Conservation (phyloP, 2,888 invertebrate species). For the Leptopilina myrica region DNA sequence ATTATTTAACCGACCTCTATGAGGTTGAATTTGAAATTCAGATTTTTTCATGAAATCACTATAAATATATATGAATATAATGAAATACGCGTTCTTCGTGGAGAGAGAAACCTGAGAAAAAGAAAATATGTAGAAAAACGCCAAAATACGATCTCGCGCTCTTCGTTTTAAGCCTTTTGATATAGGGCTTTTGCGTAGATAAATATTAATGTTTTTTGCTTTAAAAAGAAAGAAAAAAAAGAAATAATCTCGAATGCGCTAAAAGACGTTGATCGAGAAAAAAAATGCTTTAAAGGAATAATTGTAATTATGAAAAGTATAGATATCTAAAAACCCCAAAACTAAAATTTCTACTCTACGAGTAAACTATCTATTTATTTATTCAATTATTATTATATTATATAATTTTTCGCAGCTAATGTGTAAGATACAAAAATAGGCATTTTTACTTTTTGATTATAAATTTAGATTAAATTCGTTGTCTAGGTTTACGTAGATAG, state of each 20-base stretch:
- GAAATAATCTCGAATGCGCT: constrained; percentile 12
- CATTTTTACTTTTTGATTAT: constrained; percentile 1
- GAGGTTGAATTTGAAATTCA: constrained; percentile 58
- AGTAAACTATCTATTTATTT: constrained; percentile 47
- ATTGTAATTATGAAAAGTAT: constrained; percentile 61
- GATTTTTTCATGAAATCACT: background rate
- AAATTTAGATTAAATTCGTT: constrained; percentile 55
- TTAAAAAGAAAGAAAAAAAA: constrained; percentile 38
- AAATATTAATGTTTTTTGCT: constrained; percentile 58
- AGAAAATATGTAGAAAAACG: constrained; percentile 5
- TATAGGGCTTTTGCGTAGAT: constrained; percentile 57
- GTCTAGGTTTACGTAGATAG: constrained; percentile 72
- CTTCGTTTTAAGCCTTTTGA: constrained; percentile 13
- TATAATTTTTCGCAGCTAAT: constrained; percentile 20
- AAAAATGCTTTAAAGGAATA: constrained; percentile 56
- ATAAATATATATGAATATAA: background rate
- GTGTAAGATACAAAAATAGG: constrained; percentile 24
- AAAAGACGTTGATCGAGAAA: constrained; percentile 49
- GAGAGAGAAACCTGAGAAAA: background rate
- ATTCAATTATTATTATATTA: constrained; percentile 3
- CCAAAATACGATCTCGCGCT: constrained; percentile 33
- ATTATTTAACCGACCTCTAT: constrained; percentile 64
- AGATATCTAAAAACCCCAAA: constrained; percentile 55
- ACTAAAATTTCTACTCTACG: constrained; percentile 52
- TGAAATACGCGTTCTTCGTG: no score